Percentiles rank a stretch among this genome's conserved stretches.
Evolutionary conservation across 2,888 invertebrate genomes (phyloP).

Genomic region (Drosophila dives): DNA sequence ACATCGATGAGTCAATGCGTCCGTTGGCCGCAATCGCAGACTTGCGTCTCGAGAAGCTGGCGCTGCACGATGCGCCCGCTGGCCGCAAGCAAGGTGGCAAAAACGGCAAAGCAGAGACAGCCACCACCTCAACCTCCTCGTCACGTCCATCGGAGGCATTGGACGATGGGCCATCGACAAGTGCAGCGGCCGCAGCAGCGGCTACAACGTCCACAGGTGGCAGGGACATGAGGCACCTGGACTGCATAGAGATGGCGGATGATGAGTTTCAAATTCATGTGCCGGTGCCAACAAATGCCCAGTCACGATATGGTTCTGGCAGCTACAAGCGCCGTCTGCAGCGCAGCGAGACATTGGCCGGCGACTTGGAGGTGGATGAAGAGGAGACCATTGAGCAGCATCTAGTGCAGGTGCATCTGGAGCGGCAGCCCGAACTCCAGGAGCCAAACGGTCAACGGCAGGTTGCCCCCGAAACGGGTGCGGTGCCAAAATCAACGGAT

Average conservation of each 20-base stretch:
- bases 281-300: slow-evolving; percentile 50
- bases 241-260: slow-evolving; percentile 77
- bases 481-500: slow-evolving; percentile 58
- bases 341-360: slow-evolving; percentile 82
- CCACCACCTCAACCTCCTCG: slow-evolving; percentile 1
- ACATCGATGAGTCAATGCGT: slow-evolving; percentile 84
- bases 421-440: not conserved
- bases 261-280: slow-evolving; percentile 75
- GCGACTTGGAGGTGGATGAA: slow-evolving; percentile 72
- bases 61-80: slow-evolving; percentile 78
- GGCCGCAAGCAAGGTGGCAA: slow-evolving; percentile 51
- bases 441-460: not conserved
- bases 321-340: slow-evolving; percentile 67
- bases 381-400: slow-evolving; percentile 48
- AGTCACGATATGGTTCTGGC: not conserved
- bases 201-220: slow-evolving; percentile 31
- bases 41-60: slow-evolving; percentile 64
- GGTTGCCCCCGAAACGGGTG: slow-evolving; percentile 44
- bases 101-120: not conserved
- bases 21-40: slow-evolving; percentile 57
- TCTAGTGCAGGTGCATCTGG: slow-evolving; percentile 62
- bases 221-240: slow-evolving; percentile 30
- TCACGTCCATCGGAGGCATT: slow-evolving; percentile 16
- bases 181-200: slow-evolving; percentile 63
- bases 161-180: slow-evolving; percentile 68